Conservation (phyloP, 2,888 invertebrate genomes). For the Orthosia gracilis region DNA sequence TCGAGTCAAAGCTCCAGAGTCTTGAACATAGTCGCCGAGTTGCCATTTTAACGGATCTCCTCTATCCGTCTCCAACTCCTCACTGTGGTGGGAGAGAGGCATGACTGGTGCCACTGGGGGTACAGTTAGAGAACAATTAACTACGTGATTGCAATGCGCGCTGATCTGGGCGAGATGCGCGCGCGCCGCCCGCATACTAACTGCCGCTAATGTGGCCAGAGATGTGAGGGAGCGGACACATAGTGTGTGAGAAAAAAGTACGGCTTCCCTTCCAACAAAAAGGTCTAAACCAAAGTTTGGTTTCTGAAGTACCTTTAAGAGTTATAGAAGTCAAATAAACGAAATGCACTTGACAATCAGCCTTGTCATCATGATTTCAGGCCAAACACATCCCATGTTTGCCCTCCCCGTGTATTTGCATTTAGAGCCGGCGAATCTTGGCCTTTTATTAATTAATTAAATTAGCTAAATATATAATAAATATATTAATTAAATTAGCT, state of each 20-base stretch:
- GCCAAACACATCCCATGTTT: no score
- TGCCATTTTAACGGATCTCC: constrained; percentile 12
- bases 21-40: no score
- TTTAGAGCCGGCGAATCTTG: no score
- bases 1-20: no score
- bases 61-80: constrained; percentile 14
- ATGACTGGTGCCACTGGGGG: constrained; percentile 23
- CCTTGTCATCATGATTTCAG: no score
- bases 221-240: constrained; percentile 16
- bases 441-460: no score
- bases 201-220: constrained; percentile 58
- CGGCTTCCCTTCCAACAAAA: no score
- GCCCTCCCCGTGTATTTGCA: no score
- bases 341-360: no score
- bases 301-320: neutral
- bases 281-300: neutral
- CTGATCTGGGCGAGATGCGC: constrained; percentile 62
- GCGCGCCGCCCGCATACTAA: constrained; percentile 66
- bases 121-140: constrained; percentile 78
- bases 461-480: no score
- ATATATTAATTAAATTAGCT: no score
- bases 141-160: constrained; percentile 79
- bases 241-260: neutral
- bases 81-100: constrained; percentile 4
- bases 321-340: no score